Conservation (phyloP, 1,140 invertebrate genomes). For the Schlechtendalia chinensis region DNA sequence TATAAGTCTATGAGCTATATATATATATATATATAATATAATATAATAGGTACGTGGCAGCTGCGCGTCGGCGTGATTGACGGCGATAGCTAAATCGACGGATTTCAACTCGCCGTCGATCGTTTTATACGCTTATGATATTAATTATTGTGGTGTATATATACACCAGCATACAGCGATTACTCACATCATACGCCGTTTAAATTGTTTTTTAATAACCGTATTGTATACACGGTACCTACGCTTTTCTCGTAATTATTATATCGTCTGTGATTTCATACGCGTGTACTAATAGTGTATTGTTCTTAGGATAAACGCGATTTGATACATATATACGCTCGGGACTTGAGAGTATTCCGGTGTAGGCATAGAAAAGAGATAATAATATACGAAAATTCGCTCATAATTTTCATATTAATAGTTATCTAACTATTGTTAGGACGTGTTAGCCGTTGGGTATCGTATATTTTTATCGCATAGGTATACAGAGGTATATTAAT, state of each 20-base stretch:
- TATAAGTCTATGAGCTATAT: too few species aligned
- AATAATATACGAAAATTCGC: too few species aligned
- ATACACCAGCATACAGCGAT: too few species aligned
- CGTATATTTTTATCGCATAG: too few species aligned
- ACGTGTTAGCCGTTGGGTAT: too few species aligned
- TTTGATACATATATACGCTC: not conserved
- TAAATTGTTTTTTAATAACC: conserved; percentile 21
- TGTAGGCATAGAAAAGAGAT: too few species aligned
- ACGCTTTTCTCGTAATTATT: not conserved
- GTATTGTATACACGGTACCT: not conserved
- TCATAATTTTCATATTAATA: too few species aligned
- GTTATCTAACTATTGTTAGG: too few species aligned
- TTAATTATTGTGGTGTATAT: not conserved
- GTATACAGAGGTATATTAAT: too few species aligned
- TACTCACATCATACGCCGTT: not conserved
- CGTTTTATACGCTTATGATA: too few species aligned
- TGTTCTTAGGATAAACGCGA: not conserved
- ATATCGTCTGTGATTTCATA: not conserved
- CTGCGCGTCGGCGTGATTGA: not conserved
- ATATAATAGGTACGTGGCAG: not conserved
- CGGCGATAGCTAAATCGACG: conserved; percentile 4
- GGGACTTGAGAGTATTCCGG: too few species aligned
- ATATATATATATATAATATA: too few species aligned
- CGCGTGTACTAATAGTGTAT: not conserved
- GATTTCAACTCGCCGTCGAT: not conserved